A percentile compares a stretch with the other conserved stretches of the same genome.
These are phyloP conservation scores for Drosophila sulfurigaster DNA, from an alignment of 1,140 invertebrate species.

Conservation along the genomic window DNA sequence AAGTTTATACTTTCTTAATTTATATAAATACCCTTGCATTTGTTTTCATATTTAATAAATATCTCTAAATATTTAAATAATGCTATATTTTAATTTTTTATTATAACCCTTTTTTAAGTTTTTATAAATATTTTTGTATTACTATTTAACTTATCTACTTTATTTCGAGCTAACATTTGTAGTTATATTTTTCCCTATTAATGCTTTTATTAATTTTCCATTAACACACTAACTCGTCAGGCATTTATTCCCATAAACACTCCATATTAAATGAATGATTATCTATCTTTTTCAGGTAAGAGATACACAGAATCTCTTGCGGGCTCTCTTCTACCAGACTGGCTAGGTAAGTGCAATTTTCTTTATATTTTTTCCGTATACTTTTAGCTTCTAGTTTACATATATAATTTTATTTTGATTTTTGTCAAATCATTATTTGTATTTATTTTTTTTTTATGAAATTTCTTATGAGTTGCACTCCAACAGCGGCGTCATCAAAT, in stretches of 20 bases:
- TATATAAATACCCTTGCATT: too few species aligned
- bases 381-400: slow-evolving; percentile 71
- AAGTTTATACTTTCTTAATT: too few species aligned
- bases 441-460: slow-evolving; percentile 23
- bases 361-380: slow-evolving; percentile 66
- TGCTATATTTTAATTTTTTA: not conserved
- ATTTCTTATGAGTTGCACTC: slow-evolving; percentile 63
- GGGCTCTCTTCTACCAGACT: slow-evolving; percentile 85
- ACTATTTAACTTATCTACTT: too few species aligned
- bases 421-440: slow-evolving; percentile 48
- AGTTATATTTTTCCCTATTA: not conserved
- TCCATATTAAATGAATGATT: slow-evolving; percentile 46
- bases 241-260: slow-evolving; percentile 9
- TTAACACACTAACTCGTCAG: slow-evolving; percentile 42
- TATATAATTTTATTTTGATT: slow-evolving; percentile 64
- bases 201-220: not conserved
- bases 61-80: too few species aligned
- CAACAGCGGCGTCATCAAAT: slow-evolving; percentile 35
- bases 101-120: slow-evolving; percentile 4
- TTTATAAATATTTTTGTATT: not conserved
- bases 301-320: slow-evolving; percentile 86
- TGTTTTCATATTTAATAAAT: too few species aligned
- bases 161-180: not conserved
- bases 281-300: slow-evolving; percentile 82
- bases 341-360: slow-evolving; percentile 84